A percentile compares a stretch with the other conserved stretches of the same genome.
phyloP scores from a whole-genome alignment of 2,888 invertebrate genomes.

The Dastarcus helophoroides region DNA sequence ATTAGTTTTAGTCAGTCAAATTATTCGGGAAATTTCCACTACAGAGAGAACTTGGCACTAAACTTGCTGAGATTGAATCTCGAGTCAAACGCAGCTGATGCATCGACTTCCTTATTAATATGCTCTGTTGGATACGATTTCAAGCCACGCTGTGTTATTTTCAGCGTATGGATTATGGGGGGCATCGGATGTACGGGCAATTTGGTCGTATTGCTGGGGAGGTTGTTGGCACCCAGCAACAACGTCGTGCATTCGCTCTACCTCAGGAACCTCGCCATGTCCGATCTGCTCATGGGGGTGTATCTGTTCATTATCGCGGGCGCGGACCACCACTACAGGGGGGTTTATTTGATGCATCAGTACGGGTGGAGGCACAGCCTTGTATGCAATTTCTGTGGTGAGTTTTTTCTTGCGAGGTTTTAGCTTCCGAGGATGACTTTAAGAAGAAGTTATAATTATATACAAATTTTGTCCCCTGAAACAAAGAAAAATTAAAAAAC shows the following conservation, averaged over 20 bases:
- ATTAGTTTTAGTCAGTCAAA: not conserved
- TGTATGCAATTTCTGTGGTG: slow-evolving; percentile 46
- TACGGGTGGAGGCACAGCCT: slow-evolving; percentile 45
- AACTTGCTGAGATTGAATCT: too few species aligned
- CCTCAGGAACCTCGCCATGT: slow-evolving; percentile 48
- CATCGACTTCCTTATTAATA: too few species aligned
- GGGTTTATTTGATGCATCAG: slow-evolving; percentile 45
- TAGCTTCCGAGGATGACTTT: too few species aligned
- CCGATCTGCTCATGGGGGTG: slow-evolving; percentile 52
- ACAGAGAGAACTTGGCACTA: too few species aligned
- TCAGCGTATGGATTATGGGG: slow-evolving; percentile 51
- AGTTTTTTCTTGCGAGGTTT: slow-evolving; percentile 20
- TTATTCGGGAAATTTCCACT: too few species aligned
- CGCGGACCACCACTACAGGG: slow-evolving; percentile 42
- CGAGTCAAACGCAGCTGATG: too few species aligned
- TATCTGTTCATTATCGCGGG: slow-evolving; percentile 48
- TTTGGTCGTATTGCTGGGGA: slow-evolving; percentile 43
- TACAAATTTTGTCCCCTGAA: too few species aligned
- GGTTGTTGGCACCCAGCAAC: slow-evolving; percentile 42
- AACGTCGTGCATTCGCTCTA: slow-evolving; percentile 50
- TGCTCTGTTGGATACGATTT: not conserved
- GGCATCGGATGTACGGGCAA: slow-evolving; percentile 47
- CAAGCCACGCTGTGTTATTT: slow-evolving; percentile 12
- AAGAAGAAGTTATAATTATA: too few species aligned
- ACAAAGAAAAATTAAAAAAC: too few species aligned